Conservation (phyloP, 2,888 invertebrate genomes). For the Cephus rjabovi region DNA sequence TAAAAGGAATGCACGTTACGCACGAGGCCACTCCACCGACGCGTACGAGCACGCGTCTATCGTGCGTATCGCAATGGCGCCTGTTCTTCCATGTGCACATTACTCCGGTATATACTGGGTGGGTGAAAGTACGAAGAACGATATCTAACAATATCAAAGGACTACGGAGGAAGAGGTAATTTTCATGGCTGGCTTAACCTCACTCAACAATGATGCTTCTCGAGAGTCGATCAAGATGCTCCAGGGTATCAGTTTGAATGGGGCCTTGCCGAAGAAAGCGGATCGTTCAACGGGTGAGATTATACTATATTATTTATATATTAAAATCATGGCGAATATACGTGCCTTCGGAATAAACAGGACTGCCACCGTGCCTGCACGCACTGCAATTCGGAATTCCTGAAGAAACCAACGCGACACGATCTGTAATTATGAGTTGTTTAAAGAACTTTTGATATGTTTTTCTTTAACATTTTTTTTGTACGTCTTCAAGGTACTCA, state of each 20-base stretch:
- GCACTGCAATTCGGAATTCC: conserved; percentile 59
- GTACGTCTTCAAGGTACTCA: conserved; percentile 24
- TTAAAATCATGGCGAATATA: conserved; percentile 6
- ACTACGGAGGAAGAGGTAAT: neutral
- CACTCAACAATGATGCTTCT: neutral
- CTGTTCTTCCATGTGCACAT: neutral
- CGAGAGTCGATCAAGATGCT: neutral
- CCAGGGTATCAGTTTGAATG: neutral
- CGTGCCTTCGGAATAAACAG: conserved; percentile 59
- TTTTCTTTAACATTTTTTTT: neutral
- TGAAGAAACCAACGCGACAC: conserved; percentile 72
- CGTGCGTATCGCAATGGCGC: neutral
- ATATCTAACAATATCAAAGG: neutral
- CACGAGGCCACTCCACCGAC: conserved; percentile 3
- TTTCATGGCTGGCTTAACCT: neutral
- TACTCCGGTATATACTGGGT: neutral
- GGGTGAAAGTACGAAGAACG: conserved; percentile 3
- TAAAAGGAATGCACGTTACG: conserved; percentile 28
- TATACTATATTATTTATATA: neutral
- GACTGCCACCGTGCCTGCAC: conserved; percentile 58
- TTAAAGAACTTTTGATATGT: neutral
- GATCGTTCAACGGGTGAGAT: neutral
- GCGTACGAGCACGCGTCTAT: conserved; percentile 1
- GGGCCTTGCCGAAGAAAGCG: neutral
- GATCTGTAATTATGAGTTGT: conserved; percentile 69